Base-by-base conservation (phyloP, 2,888 invertebrate genomes). In the Hymenopus coronatus region DNA sequence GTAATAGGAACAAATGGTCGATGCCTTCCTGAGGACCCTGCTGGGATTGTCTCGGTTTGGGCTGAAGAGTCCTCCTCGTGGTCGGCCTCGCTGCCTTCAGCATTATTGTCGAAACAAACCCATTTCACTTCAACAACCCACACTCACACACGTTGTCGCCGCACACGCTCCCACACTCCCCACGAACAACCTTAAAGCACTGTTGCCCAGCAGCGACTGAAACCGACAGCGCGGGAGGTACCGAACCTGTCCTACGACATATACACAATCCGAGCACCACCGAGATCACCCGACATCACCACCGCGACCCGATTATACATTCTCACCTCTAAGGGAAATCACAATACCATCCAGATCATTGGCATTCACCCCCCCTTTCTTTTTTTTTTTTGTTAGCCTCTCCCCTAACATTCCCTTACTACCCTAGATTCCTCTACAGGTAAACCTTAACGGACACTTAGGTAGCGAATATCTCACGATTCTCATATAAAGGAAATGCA, bases 1-100 rank as follows among this genome's bases (percentile, higher is more conserved):
- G 95, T 90, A 95, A 92, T 88, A 95, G 93, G 91, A 95, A 94
- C 91, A 94, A 93, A 91, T 95, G 94, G 92, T 95, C 95, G 91
- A 94, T 94, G 90, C 94, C 94, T 91, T 94, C 94, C 90, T 94
- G 93, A 89, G 93, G 93, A 89, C 93, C 93, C 90, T 93, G 84
- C 30, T 88, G 87, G 54, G 54, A 70, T 20, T 28, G 81, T n/a
- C 28, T 81, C 20, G 54, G 15, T 70, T 70, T 70, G 54, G 54
- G 54, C 3, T n/a, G 54, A 25, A 70, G 88, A 82, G 40, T 54
- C 20, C 20, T 70, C 20, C 20, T 25, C 3, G 85, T 82, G 46
- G 40, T 54, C 4, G 87, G 85, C 89, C 88, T 82, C 33, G 88
- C 81, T 40, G 90, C 89, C 33, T 88, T 87, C 83, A 90, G 87